Conservation (phyloP, 1,140 invertebrate species). For the Brachionus plicatilis region DNA sequence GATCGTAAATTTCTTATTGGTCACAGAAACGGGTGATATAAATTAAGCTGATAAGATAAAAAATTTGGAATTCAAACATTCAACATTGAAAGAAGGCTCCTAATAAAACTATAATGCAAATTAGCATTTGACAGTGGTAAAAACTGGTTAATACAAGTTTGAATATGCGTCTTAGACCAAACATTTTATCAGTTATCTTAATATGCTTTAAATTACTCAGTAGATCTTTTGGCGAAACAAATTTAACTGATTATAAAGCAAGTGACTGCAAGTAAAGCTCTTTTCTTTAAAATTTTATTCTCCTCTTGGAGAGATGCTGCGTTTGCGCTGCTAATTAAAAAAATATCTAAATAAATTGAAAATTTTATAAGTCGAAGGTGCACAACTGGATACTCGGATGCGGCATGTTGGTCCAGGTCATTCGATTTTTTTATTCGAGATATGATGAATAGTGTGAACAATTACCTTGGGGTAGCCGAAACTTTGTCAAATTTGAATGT, state of each 20-base stretch:
- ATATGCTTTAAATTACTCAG: not conserved
- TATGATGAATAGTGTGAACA: not conserved
- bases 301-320: not conserved
- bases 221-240: not conserved
- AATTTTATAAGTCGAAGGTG: constrained; percentile 10
- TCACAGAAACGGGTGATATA: not conserved
- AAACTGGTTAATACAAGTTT: not conserved
- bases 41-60: not conserved
- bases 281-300: not conserved
- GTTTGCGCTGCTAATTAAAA: not conserved
- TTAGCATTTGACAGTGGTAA: not conserved
- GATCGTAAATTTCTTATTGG: not conserved
- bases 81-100: not conserved
- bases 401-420: not conserved
- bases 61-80: not conserved
- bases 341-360: not conserved
- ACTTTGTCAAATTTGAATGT: not conserved
- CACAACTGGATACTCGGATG: not conserved
- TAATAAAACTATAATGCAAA: not conserved
- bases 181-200: not conserved
- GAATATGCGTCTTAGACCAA: not conserved
- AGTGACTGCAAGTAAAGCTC: constrained; percentile 6
- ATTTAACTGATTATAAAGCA: not conserved
- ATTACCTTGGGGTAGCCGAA: not conserved
- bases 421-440: constrained; percentile 14